Percentiles rank a stretch among this genome's conserved stretches.
phyloP scores from a whole-genome alignment of 2,888 invertebrate genomes.

The Hololepta plana region DNA sequence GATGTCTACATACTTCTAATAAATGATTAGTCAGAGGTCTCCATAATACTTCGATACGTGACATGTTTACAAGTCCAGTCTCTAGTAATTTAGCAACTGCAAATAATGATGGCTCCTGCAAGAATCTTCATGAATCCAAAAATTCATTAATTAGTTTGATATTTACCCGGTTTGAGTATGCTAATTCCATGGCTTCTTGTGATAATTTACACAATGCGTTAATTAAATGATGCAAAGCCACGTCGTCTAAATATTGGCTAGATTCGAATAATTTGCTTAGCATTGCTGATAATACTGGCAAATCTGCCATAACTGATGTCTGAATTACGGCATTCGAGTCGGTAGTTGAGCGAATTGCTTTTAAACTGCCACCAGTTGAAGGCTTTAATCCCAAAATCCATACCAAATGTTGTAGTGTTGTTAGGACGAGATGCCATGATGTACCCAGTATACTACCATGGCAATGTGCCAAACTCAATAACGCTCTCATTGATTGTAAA shows the following conservation, averaged over 20 bases:
- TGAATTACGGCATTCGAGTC: conserved; percentile 80
- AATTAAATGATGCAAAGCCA: conserved; percentile 86
- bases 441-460: conserved; percentile 84
- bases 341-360: conserved; percentile 59
- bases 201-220: conserved; percentile 92
- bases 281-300: conserved; percentile 81
- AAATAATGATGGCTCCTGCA: conserved; percentile 84
- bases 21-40: conserved; percentile 87
- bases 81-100: conserved; percentile 97
- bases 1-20: conserved; percentile 91
- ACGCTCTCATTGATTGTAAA: conserved; percentile 86
- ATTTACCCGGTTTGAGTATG: conserved; percentile 81
- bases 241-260: conserved; percentile 83
- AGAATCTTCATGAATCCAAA: no score
- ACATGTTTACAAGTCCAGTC: conserved; percentile 86
- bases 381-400: conserved; percentile 96
- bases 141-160: no score
- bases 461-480: conserved; percentile 75
- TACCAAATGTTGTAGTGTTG: conserved; percentile 79
- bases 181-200: conserved; percentile 92
- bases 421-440: conserved; percentile 90
- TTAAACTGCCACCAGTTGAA: conserved; percentile 82
- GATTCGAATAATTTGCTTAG: conserved; percentile 87
- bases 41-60: conserved; percentile 88
- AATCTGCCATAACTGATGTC: conserved; percentile 90